phyloP scores from a whole-genome alignment of 2,888 invertebrate species.

The Drosophila antonietae region DNA sequence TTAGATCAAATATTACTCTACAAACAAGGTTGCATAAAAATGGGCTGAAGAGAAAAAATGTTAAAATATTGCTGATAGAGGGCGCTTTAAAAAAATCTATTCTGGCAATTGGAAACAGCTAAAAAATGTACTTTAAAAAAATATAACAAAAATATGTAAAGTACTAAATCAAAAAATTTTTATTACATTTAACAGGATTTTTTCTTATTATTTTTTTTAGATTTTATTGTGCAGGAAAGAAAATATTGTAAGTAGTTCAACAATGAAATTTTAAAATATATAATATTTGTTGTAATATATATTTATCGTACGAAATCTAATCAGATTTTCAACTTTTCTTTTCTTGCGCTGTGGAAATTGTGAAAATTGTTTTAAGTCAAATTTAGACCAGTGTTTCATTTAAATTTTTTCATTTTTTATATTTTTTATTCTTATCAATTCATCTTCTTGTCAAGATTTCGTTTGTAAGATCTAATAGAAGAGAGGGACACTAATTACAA shows the following conservation, averaged over 20 bases:
- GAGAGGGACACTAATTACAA: constrained; percentile 56
- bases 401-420: constrained; percentile 26
- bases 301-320: neutral
- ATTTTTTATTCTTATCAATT: constrained; percentile 35
- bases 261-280: too few species aligned
- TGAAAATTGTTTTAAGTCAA: neutral
- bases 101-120: neutral
- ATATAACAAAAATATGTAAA: neutral
- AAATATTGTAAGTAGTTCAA: too few species aligned
- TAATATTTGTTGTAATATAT: too few species aligned
- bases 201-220: too few species aligned
- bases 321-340: neutral
- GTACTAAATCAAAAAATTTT: too few species aligned
- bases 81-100: neutral
- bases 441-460: constrained; percentile 40
- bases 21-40: neutral
- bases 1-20: neutral
- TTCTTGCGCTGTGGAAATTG: neutral
- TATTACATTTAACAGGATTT: too few species aligned
- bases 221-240: too few species aligned
- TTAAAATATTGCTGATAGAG: neutral
- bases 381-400: neutral
- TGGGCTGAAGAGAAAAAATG: neutral
- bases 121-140: neutral
- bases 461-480: constrained; percentile 74